Percentiles rank a stretch among this genome's conserved stretches.
phyloP scores from a whole-genome alignment of 2,113 vertebrate genomes.

The Rhegmatorhina hoffmannsi region DNA sequence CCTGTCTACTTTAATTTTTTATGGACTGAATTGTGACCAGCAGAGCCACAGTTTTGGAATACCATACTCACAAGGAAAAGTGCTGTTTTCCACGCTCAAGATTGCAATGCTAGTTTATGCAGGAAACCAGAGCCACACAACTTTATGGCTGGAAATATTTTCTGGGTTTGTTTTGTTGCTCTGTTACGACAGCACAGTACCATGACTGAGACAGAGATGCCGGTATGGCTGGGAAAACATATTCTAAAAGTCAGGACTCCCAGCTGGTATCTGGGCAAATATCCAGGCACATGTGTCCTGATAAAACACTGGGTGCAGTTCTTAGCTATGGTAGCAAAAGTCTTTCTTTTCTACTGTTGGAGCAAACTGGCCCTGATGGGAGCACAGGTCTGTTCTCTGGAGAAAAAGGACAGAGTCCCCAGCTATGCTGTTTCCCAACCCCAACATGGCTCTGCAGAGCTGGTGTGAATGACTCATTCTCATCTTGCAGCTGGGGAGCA shows the following conservation, averaged over 20 bases:
- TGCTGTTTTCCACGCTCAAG: not conserved
- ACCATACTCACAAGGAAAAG: not conserved
- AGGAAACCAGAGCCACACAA: not conserved
- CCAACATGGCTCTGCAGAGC: not conserved
- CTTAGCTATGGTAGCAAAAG: not conserved
- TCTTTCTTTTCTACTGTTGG: not conserved
- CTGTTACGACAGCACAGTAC: not conserved
- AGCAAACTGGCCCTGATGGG: not conserved
- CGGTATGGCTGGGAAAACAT: not conserved
- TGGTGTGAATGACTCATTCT: not conserved
- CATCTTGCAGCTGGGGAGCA: not conserved
- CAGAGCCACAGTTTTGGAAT: not conserved
- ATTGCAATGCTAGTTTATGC: not conserved
- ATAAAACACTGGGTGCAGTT: not conserved
- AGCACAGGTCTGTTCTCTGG: not conserved
- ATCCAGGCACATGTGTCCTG: not conserved
- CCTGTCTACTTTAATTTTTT: not conserved
- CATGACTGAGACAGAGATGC: not conserved
- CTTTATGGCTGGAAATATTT: not conserved
- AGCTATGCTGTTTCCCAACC: rapidly evolving
- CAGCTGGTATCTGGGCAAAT: not conserved
- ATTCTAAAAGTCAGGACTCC: not conserved
- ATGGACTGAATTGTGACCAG: not conserved
- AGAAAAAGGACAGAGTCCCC: not conserved
- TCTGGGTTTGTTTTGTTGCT: not conserved